Base-by-base conservation (phyloP, 1,140 invertebrate species). In the Brachionus calyciflorus region DNA sequence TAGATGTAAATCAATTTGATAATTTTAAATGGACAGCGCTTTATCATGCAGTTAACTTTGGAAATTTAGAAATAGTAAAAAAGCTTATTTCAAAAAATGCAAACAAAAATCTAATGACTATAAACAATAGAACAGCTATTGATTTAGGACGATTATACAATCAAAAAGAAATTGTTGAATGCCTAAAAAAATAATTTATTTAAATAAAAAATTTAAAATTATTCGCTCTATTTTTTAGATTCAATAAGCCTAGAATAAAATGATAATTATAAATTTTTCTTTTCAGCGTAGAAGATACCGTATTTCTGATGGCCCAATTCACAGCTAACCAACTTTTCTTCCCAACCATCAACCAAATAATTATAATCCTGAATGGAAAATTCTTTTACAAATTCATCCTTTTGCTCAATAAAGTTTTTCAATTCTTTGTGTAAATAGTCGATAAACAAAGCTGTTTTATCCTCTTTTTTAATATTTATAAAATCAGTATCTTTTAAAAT, bases 341-440 rank as follows among this genome's bases (percentile, higher is more conserved):
- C 83, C 88, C 88, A 88, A 10, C 87, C 87, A 48, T 84, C 80
- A 5, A 87, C 82, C 68, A 88, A 84, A 55, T 86, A 82, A 14
- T 85, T 76, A 78, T 83, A 88, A 78, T 87, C 87, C 46, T 84
- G 80, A 46, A 81, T 79, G 5, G 79, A 78, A 77, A 86, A 87
- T 68, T 84, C 81, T 80, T 83, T 73, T 10, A 83, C 76, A 78
- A 88, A 88, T 48, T 81, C 83, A 17, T 81, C 79, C 60, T 85
- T 83, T 65, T 82, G 79, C 14, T 80, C 79, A 17, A 80, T 60
- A 44, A 85, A 86, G 33, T 79, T 79, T 30, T 81, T 79, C 5
- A 86, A 79, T 80, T 88, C 87, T 26, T 80, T 80, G 4, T 82
- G 57, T 12, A 88, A 79, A 77, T 87, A 86, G 14, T 83, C 81